Evolutionary conservation across 2,113 vertebrate genomes (phyloP), one percentile per base, ranked within the genome.

Genomic region (Malurus alboscapulatus): DNA sequence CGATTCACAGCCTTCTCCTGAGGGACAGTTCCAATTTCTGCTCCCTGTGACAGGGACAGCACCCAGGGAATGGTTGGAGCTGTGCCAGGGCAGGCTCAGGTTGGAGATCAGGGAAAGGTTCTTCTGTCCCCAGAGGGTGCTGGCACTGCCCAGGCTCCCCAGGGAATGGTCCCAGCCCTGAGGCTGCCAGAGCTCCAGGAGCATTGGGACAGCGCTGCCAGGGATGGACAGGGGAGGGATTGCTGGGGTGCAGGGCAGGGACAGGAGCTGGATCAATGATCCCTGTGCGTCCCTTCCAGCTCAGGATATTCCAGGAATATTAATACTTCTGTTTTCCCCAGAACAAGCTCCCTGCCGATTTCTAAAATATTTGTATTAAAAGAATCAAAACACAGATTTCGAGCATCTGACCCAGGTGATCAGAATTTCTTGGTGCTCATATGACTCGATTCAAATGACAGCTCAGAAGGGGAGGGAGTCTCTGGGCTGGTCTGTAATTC

Each of bases 141-240:
- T 5, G 4, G 12, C 34, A 57, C 42, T 79, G 57, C 0, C 4
- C 66, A 72, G 75, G 25, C 34, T 87, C 20, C 34, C 34, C 85
- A 79, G 58, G 66, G 58, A 71, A 38, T 50, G 58, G 58, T 10
- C 50, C 42, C 14, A 0, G 30, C 75, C 50, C 50, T 8, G 2
- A 22, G 36, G 50, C 58, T 72, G 44, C 75, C 85, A 66, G 32
- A 58, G 36, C 67, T 74, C n/a, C 77, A 40, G 45, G 12, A 29
- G 10, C 0, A 0, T n/a, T 59, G 45, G 68, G 68, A 7, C 6
- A 73, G 1, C 0, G 0, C 32, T 21, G 12, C 1, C 32, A 44
- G 68, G 24, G 22, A 67, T 58, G 71, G 14, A 0, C 51, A 81
- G 22, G 15, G 15, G 10, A 38, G 77, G 27, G 38, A 5, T 5